Percentiles rank a stretch among this genome's conserved stretches.
These are phyloP conservation scores for Melanargia galathea DNA, from an alignment of 2,888 invertebrate species.

Conservation along the genomic window DNA sequence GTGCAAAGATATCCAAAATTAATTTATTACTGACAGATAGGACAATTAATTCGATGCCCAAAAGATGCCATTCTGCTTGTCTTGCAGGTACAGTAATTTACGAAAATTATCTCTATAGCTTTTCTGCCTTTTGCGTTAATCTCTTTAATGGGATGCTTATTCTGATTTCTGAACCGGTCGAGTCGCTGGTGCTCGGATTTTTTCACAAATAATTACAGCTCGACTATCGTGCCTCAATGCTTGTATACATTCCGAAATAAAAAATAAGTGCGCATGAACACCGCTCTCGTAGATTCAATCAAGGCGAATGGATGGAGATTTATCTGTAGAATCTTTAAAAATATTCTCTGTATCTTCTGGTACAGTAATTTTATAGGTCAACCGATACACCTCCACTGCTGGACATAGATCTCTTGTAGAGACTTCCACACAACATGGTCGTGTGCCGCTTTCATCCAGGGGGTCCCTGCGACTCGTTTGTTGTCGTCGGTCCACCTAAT, in stretches of 20 bases:
- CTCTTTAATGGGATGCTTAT: neutral
- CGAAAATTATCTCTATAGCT: neutral
- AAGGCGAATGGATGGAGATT: constrained; percentile 9
- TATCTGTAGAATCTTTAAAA: neutral
- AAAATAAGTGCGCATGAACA: constrained; percentile 2
- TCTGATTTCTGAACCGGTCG: constrained; percentile 31
- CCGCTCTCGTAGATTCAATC: constrained; percentile 17
- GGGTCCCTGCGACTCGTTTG: too few relatives aligned
- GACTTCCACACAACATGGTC: too few relatives aligned
- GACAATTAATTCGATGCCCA: neutral
- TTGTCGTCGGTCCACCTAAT: too few relatives aligned
- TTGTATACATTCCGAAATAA: constrained; percentile 12
- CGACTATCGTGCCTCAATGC: constrained; percentile 1
- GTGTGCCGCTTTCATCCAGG: too few relatives aligned
- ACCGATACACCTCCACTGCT: too few relatives aligned
- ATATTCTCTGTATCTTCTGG: too few relatives aligned
- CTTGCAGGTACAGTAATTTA: too few relatives aligned
- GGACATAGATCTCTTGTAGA: too few relatives aligned
- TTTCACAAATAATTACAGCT: constrained; percentile 26
- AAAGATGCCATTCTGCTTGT: too few relatives aligned
- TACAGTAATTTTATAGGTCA: too few relatives aligned
- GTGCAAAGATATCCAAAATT: neutral
- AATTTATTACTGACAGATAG: neutral
- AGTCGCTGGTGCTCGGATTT: constrained; percentile 22
- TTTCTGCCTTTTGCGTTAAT: neutral